These are phyloP conservation scores for Pseudopleuronectes americanus DNA, from an alignment of 2,797 vertebrate genomes.

Conservation along the genomic window DNA sequence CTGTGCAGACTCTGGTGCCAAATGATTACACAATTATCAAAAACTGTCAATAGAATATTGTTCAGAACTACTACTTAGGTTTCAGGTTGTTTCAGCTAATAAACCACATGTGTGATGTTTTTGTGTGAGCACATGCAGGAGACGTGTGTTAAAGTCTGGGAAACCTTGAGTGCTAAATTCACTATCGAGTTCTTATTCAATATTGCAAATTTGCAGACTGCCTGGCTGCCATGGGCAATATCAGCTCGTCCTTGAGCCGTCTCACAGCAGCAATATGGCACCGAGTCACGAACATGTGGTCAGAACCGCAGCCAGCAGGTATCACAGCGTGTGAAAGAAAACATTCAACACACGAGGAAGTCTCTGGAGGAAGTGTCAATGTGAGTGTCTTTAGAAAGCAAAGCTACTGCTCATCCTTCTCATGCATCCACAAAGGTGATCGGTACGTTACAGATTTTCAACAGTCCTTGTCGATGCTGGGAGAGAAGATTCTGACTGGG, in stretches of 20 bases:
- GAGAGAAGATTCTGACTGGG: conserved; percentile 13
- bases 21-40: no score
- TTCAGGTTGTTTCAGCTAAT: no score
- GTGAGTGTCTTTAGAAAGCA: no score
- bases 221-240: conserved; percentile 25
- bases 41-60: no score
- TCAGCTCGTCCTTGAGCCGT: conserved; percentile 46
- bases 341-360: conserved; percentile 14
- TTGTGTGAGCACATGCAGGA: no score
- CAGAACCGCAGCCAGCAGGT: conserved; percentile 35
- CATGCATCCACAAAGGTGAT: conserved; percentile 7
- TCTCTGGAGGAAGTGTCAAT: not conserved
- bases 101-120: no score
- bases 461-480: not conserved
- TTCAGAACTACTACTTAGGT: no score
- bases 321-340: conserved; percentile 24
- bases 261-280: conserved; percentile 30
- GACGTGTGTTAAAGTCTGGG: no score
- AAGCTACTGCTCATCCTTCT: conserved; percentile 2
- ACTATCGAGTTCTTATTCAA: no score
- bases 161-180: no score
- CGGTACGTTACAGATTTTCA: conserved; percentile 34
- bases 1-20: no score
- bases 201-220: conserved; percentile 5
- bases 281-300: conserved; percentile 38